phyloP scores from a whole-genome alignment of 2,113 vertebrate species.

The Sardina pilchardus region DNA sequence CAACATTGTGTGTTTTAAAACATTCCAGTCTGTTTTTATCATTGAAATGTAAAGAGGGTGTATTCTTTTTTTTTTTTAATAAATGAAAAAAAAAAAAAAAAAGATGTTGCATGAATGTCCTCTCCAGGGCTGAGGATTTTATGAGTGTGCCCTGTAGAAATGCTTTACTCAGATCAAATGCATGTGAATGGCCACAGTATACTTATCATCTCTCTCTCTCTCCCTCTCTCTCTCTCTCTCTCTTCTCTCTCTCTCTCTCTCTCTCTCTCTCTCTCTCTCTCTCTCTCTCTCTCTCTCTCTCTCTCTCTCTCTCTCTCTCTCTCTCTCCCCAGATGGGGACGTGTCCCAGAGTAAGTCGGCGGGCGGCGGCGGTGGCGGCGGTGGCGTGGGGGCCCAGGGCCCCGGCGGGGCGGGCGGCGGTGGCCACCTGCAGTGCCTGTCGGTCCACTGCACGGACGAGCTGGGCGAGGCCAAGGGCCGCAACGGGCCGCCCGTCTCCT shows the following conservation, averaged over 20 bases:
- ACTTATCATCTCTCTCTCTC: conserved; percentile 45
- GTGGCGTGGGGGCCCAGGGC: conserved; percentile 59
- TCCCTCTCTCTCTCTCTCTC: too few species aligned
- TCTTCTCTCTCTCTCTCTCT: background rate
- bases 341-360: conserved; percentile 84
- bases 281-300: background rate
- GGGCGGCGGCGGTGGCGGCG: conserved; percentile 35
- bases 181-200: background rate
- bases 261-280: conserved; percentile 38
- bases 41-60: background rate
- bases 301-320: background rate
- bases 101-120: background rate
- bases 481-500: conserved; percentile 87
- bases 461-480: conserved; percentile 90
- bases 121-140: background rate
- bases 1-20: background rate
- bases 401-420: conserved; percentile 63
- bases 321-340: conserved; percentile 78
- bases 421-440: conserved; percentile 96
- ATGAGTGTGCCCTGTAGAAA: background rate
- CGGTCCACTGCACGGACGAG: conserved; percentile 96
- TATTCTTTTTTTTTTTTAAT: background rate
- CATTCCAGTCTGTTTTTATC: background rate
- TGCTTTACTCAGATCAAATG: background rate
- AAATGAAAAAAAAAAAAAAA: background rate